Base-by-base conservation (phyloP, 2,113 vertebrate species). In the Petromus typicus region DNA sequence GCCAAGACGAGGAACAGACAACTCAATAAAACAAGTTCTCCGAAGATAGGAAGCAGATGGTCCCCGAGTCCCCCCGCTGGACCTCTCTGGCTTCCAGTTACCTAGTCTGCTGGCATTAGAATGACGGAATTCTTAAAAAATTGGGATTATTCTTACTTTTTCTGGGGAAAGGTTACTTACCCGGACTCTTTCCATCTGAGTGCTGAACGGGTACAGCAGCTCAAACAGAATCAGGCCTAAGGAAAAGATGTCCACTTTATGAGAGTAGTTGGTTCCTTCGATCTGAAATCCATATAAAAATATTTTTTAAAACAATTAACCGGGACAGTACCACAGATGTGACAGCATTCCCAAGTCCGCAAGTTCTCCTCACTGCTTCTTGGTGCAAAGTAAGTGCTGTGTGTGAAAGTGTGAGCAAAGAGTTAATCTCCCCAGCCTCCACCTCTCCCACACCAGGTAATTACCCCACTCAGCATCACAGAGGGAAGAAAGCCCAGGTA, bases 181-280 rank as follows among this genome's bases (percentile, higher is more conserved):
- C 98, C 98, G 97, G 92, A 99, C 99, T 98, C 99, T 99, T 98
- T 99, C 99, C 99, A 99, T 99, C 98, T 99, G 99, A 7, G 99
- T 99, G 96, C 99, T 98, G 97, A 99, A 99, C 1, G 99, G 99
- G 96, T 98, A 99, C 45, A 99, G 98, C 97, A 99, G 98, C 98
- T 99, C 99, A 96, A 99, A 99, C 67, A 99, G 98, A 97, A 99
- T 99, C 97, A 99, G 98, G 54, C 99, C 99, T 98, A 99, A 98
- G 51, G 99, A 99, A 94, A 99, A 99, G 97, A 99, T 99, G 96
- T 99, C 99, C 98, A 99, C 99, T 98, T 99, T 99, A 96, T 99
- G 99, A 3, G 99, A 99, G 95, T 99, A 99, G 23, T 98, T 99
- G 98, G 99, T 99, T 84, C 99, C 99, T 96, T 99, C 99, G 91